Conservation (phyloP, 37 sponge, comb jelly and placozoan species). For the Trichoplax adhaerens region DNA sequence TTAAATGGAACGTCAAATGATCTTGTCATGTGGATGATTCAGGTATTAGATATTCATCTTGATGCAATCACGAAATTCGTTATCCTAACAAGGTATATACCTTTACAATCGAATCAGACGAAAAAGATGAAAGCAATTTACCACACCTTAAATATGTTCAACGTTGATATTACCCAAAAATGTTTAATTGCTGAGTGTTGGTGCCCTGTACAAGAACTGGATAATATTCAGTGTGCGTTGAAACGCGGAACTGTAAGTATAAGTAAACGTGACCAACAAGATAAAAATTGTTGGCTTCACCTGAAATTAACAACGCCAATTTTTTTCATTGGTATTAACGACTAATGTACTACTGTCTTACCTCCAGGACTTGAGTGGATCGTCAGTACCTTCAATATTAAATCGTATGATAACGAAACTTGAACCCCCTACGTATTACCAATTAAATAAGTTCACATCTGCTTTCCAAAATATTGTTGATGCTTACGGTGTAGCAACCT, state of each 20-base stretch:
- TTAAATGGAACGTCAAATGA: conserved; percentile 50
- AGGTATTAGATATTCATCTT: conserved; percentile 33
- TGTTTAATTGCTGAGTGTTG: conserved; percentile 97
- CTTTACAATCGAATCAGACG: conserved; percentile 26
- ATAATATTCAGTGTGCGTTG: conserved; percentile 73
- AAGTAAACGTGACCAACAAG: not conserved
- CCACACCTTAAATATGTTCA: conserved; percentile 98
- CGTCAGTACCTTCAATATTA: conserved; percentile 81
- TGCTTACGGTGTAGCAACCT: conserved; percentile 85
- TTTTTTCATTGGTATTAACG: too few species aligned
- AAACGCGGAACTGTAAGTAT: conserved; percentile 74
- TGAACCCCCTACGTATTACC: conserved; percentile 80
- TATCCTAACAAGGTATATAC: too few species aligned
- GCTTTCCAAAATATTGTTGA: conserved; percentile 95
- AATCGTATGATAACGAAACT: conserved; percentile 59
- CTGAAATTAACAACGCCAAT: too few species aligned
- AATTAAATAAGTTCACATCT: conserved; percentile 84
- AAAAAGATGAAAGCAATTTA: conserved; percentile 95
- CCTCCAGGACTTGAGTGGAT: conserved; percentile 65
- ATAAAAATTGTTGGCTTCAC: too few species aligned
- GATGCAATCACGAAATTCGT: too few species aligned
- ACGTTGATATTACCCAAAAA: conserved; percentile 81
- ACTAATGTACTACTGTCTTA: too few species aligned
- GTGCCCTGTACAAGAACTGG: conserved; percentile 81
- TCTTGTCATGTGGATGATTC: conserved; percentile 65